Conservation (phyloP, 92 coral and sea anemone species). For the Palythoa heliodiscus region DNA sequence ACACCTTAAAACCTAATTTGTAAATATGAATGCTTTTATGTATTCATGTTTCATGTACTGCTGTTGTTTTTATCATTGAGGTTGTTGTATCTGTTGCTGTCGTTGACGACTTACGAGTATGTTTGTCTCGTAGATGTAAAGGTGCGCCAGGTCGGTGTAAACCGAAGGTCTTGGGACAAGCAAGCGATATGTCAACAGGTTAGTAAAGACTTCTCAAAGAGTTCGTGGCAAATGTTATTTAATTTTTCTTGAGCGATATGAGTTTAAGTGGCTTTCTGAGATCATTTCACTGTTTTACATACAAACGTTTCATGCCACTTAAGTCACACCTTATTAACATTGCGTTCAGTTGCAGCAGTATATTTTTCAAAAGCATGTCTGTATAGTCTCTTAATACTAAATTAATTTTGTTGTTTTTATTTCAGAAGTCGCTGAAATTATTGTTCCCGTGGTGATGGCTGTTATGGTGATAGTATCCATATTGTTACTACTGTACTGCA, state of each 20-base stretch:
- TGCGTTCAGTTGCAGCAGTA: too few species aligned
- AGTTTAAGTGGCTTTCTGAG: too few species aligned
- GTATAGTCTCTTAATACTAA: neutral
- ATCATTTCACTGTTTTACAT: too few species aligned
- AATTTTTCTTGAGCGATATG: neutral
- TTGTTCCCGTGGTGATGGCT: slow-evolving; percentile 80
- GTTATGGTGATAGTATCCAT: slow-evolving; percentile 61
- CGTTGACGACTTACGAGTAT: neutral
- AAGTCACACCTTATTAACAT: too few species aligned
- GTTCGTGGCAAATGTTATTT: neutral
- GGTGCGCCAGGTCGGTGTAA: neutral
- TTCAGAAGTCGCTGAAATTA: slow-evolving; percentile 62
- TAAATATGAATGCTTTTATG: too few species aligned
- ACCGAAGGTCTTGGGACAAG: neutral
- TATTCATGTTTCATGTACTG: too few species aligned
- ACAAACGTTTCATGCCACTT: too few species aligned
- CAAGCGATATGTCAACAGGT: neutral
- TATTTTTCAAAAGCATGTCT: neutral
- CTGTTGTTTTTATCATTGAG: neutral
- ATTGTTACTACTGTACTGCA: slow-evolving; percentile 65
- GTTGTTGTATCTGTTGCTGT: neutral
- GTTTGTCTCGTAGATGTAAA: slow-evolving; percentile 12
- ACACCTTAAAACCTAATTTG: too few species aligned
- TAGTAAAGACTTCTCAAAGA: neutral
- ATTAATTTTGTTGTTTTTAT: neutral